Percentiles rank a stretch among this genome's conserved stretches.
Evolutionary conservation across 2,888 invertebrate species (phyloP).

Genomic region (Megastigmus dorsalis): DNA sequence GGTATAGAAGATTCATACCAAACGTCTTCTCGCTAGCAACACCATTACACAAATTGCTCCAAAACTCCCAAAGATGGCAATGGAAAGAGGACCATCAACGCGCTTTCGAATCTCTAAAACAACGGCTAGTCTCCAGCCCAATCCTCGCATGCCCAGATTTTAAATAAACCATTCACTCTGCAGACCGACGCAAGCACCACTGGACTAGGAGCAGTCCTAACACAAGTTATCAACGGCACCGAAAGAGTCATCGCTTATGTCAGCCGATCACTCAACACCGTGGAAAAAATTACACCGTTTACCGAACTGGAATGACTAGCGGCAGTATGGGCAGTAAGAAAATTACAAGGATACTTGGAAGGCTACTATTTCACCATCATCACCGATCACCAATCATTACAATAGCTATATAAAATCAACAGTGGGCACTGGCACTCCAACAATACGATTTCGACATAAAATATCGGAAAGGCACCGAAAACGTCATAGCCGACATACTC

Average conservation of each 20-base stretch:
- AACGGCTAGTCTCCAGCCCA: background rate
- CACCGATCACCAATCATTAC: no score
- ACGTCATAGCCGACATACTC: background rate
- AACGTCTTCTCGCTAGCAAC: background rate
- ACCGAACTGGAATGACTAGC: conserved; percentile 15
- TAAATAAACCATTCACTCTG: conserved; percentile 11
- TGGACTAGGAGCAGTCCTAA: no score
- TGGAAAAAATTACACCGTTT: conserved; percentile 22
- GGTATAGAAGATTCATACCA: conserved; percentile 29
- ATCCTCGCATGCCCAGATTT: background rate
- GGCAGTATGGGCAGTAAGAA: no score
- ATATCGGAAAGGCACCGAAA: background rate
- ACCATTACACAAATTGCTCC: conserved; percentile 6
- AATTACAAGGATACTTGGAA: no score
- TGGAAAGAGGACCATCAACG: conserved; percentile 3
- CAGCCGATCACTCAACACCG: conserved; percentile 28
- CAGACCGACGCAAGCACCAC: no score
- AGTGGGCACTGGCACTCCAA: background rate
- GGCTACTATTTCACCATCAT: no score
- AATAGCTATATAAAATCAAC: background rate
- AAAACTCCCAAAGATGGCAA: conserved; percentile 6
- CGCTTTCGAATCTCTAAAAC: background rate
- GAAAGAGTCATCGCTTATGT: no score
- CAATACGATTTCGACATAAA: background rate
- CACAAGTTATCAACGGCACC: no score